Base-by-base conservation (phyloP, 1,140 invertebrate genomes). In the Epicauta chinensis region DNA sequence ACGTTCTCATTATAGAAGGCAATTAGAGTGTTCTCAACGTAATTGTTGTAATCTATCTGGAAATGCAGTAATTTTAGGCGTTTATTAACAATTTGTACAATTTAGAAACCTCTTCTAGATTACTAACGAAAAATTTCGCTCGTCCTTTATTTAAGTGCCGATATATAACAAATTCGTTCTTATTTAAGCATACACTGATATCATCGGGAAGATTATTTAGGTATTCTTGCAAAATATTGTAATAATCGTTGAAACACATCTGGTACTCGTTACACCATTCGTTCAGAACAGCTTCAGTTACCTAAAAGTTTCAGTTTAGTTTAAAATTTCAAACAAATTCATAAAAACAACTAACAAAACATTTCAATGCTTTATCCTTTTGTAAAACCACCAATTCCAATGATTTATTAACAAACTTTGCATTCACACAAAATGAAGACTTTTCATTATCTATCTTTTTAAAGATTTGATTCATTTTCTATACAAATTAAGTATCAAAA, bases 101-200 rank as follows among this genome's bases (percentile, higher is more conserved):
- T 10, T 7, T 23, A 4, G 0, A 47, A 31, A 53, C 51, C 16
- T 53, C n/a, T n/a, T 39, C 23, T 15, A 53, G 16, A 31, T 53
- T 45, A 16, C 17, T 46, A 7, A 23, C 16, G 15, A 54, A 49
- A 43, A 23, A 54, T 43, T 49, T 49, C 16, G 41, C 38, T 43
- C 23, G 23, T 23, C 23, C 23, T 49, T 36, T 10, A 54, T 23
- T 9, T 36, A 32, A 37, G 31, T 37, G 4, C 49, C 17, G 34
- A 35, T 54, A 32, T 1, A 54, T 49, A 30, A 31, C 29, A 49
- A 54, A 54, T 36, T 31, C 32, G 11, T 35, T 23, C 9, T 42
- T 16, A 10, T 41, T 44, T n/a, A 54, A 54, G 3, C 12, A 15
- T 5, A 49, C 41, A n/a, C 16, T 43, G 15, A 39, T 37, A 12